Percentiles rank a stretch among this genome's conserved stretches.
Evolutionary conservation across 1,140 invertebrate species (phyloP).

Genomic region (Bicyclus anynana): DNA sequence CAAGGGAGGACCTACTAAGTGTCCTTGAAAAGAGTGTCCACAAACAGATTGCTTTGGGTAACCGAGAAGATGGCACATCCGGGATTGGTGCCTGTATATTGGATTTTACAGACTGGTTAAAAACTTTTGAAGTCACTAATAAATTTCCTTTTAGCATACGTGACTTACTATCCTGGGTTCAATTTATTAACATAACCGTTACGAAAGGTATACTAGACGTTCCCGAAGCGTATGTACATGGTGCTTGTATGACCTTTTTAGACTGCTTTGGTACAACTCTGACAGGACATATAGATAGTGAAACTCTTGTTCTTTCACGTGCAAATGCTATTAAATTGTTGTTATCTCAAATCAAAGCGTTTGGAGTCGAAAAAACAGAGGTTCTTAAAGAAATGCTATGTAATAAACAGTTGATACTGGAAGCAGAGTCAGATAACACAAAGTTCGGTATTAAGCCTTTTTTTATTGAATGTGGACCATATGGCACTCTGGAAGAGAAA

Average conservation of each 20-base stretch:
- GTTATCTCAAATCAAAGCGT: conserved; percentile 67
- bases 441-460: conserved; percentile 86
- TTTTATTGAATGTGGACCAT: conserved; percentile 78
- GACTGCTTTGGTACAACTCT: conserved; percentile 90
- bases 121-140: conserved; percentile 84
- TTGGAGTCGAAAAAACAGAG: conserved; percentile 48
- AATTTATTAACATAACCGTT: conserved; percentile 89
- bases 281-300: conserved; percentile 80
- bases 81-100: conserved; percentile 84
- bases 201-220: conserved; percentile 72
- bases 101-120: conserved; percentile 90
- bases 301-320: conserved; percentile 74
- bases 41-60: conserved; percentile 71
- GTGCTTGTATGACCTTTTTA: conserved; percentile 92
- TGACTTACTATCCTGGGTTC: conserved; percentile 95
- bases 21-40: conserved; percentile 90
- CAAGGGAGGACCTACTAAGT: conserved; percentile 83
- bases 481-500: conserved; percentile 34
- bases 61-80: conserved; percentile 77
- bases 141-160: conserved; percentile 92
- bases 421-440: conserved; percentile 40
- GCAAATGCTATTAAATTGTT: conserved; percentile 75
- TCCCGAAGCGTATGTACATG: conserved; percentile 88
- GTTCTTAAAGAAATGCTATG: conserved; percentile 47
- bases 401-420: conserved; percentile 44